These are phyloP conservation scores for Rhaphigaster nebulosa DNA, from an alignment of 2,888 invertebrate species.

Conservation along the genomic window DNA sequence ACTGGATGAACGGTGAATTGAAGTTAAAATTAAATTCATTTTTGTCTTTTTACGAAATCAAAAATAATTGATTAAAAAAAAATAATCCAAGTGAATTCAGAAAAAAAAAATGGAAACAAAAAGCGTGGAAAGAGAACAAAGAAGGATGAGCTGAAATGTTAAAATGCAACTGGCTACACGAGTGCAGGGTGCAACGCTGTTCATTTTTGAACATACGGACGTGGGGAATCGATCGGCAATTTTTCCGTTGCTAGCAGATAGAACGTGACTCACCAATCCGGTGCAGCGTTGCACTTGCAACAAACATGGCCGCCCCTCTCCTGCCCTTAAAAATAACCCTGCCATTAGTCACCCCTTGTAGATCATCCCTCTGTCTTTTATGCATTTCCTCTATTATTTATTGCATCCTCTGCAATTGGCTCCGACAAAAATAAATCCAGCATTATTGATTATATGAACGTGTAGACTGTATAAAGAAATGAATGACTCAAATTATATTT, in stretches of 20 bases:
- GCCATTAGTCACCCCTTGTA: slow-evolving; percentile 23
- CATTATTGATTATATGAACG: neutral
- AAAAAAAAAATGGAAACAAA: neutral
- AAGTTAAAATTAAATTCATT: too few species aligned
- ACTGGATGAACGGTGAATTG: too few species aligned
- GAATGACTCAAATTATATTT: neutral
- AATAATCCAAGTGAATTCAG: neutral
- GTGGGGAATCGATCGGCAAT: slow-evolving; percentile 29
- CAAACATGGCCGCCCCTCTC: slow-evolving; percentile 30
- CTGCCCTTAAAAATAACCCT: slow-evolving; percentile 28
- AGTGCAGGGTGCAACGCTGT: slow-evolving; percentile 38
- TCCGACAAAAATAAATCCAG: neutral
- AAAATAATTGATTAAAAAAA: neutral
- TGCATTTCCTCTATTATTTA: slow-evolving; percentile 46
- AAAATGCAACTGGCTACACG: neutral
- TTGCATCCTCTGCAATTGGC: slow-evolving; percentile 3
- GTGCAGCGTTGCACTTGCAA: slow-evolving; percentile 37
- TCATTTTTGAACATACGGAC: slow-evolving; percentile 55
- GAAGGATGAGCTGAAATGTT: neutral
- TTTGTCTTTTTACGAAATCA: neutral
- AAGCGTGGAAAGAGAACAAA: neutral
- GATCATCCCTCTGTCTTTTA: slow-evolving; percentile 46
- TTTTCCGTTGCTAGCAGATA: slow-evolving; percentile 51
- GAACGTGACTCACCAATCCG: slow-evolving; percentile 41
- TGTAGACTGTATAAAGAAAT: neutral